These are phyloP conservation scores for Hirudinaria manillensis DNA, from an alignment of 2,888 invertebrate species.

Conservation along the genomic window DNA sequence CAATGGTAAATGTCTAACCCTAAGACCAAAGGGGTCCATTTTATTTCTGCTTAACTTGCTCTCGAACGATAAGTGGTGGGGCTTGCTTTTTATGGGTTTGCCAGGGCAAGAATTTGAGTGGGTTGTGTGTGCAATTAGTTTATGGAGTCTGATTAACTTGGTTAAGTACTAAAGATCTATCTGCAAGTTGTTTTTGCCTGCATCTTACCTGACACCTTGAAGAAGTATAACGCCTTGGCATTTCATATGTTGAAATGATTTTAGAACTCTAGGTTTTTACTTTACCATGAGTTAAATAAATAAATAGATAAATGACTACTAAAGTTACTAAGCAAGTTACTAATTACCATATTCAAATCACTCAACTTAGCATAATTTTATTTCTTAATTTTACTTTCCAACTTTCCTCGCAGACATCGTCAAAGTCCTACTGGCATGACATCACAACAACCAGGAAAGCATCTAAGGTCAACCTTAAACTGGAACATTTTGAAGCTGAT, in stretches of 20 bases:
- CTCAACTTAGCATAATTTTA: neutral
- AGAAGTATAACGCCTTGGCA: no score
- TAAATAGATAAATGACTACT: neutral
- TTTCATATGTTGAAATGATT: no score
- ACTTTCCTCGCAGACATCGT: neutral
- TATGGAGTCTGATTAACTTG: neutral
- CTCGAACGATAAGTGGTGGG: no score
- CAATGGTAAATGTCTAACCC: slow-evolving; percentile 35
- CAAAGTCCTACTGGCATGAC: slow-evolving; percentile 14
- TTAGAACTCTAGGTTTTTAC: neutral
- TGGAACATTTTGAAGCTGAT: no score
- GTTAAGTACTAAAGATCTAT: neutral
- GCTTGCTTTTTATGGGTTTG: neutral
- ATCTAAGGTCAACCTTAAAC: no score
- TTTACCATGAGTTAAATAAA: neutral
- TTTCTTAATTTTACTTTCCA: neutral
- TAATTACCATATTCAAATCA: neutral
- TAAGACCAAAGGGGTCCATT: no score
- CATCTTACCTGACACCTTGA: neutral
- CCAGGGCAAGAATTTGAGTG: neutral
- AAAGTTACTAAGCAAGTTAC: neutral
- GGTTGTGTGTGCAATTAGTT: neutral
- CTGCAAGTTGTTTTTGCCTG: neutral
- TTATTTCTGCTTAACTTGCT: no score
- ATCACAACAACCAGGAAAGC: neutral